Evolutionary conservation across 2,113 vertebrate species (phyloP).

Genomic region (Helogale parvula): DNA sequence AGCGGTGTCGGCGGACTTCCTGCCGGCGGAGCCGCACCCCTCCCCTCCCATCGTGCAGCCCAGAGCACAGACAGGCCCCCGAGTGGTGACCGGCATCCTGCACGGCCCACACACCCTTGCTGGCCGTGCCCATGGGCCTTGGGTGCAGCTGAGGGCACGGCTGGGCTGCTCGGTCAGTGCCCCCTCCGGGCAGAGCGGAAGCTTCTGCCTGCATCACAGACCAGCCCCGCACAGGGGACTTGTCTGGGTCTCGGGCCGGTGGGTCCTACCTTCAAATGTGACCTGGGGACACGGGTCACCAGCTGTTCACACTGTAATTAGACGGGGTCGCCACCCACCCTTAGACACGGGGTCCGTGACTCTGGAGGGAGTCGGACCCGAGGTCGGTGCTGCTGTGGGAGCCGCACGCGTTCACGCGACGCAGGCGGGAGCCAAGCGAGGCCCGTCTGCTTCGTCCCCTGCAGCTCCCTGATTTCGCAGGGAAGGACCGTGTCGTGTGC

Average conservation of each 20-base stretch:
- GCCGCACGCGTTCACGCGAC: conserved; percentile 77
- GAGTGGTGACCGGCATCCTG: neutral
- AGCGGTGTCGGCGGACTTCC: too few relatives aligned
- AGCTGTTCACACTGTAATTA: conserved; percentile 74
- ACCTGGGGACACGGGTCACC: conserved; percentile 53
- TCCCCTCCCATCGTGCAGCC: too few relatives aligned
- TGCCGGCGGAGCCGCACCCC: too few relatives aligned
- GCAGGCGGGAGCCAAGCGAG: neutral
- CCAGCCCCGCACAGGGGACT: neutral
- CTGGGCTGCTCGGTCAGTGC: neutral
- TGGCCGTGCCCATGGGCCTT: too few relatives aligned
- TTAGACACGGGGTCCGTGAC: conserved; percentile 73
- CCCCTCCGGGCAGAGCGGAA: conserved; percentile 50
- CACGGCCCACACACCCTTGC: neutral
- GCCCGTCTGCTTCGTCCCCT: conserved; percentile 35
- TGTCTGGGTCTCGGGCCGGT: neutral
- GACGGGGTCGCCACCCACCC: conserved; percentile 78
- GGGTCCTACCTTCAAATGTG: conserved; percentile 70
- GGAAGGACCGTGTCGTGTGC: neutral
- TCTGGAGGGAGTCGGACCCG: conserved; percentile 74
- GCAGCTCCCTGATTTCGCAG: conserved; percentile 55
- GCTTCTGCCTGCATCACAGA: conserved; percentile 34
- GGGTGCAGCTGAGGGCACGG: neutral
- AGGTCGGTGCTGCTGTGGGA: conserved; percentile 68
- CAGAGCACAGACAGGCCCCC: neutral